These are phyloP conservation scores for Amazona guildingii DNA, from an alignment of 2,113 vertebrate genomes.

Conservation along the genomic window DNA sequence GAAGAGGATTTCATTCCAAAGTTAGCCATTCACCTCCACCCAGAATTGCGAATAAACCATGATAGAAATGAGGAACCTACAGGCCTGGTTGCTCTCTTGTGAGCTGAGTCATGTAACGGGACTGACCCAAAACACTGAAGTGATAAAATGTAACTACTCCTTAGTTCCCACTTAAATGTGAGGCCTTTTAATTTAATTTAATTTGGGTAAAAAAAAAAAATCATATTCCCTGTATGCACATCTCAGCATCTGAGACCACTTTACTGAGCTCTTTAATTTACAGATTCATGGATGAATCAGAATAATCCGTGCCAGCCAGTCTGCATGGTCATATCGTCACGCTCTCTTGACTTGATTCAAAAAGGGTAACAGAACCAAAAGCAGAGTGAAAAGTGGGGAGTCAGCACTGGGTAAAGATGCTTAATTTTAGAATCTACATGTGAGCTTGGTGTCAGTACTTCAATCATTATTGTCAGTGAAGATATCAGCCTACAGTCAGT, in stretches of 20 bases:
- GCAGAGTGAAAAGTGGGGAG: background rate
- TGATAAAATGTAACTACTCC: background rate
- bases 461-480: background rate
- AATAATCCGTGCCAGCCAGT: background rate
- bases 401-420: background rate
- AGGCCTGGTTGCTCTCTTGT: background rate
- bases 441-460: background rate
- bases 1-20: background rate
- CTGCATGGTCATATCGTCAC: background rate
- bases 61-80: background rate
- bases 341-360: background rate
- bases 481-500: background rate
- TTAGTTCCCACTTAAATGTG: background rate
- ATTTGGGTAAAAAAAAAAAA: background rate
- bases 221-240: background rate
- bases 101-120: background rate
- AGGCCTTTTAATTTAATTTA: background rate
- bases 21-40: background rate
- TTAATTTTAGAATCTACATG: conserved; percentile 2
- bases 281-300: conserved; percentile 20
- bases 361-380: background rate
- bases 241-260: background rate
- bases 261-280: background rate
- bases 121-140: background rate
- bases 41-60: background rate